phyloP scores from a whole-genome alignment of 1,140 invertebrate species.

The Heliconius melpomene region DNA sequence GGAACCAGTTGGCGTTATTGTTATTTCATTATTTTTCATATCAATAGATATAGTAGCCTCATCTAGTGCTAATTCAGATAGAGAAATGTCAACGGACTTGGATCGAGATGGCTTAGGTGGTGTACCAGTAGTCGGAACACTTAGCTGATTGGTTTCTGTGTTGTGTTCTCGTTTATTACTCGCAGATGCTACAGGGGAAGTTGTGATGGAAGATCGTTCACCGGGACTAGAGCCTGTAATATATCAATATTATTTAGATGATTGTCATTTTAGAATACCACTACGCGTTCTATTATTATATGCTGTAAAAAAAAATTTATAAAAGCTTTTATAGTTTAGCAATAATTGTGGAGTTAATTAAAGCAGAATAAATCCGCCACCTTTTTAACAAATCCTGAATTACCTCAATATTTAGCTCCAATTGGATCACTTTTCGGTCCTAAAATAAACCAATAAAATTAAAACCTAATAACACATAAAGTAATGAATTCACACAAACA shows the following conservation, averaged over 20 bases:
- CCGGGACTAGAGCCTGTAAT: conserved; percentile 75
- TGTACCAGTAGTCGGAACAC: conserved; percentile 52
- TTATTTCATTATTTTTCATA: conserved; percentile 69
- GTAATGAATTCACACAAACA: neutral
- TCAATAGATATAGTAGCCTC: conserved; percentile 72
- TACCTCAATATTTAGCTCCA: conserved; percentile 62
- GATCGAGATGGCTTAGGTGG: conserved; percentile 71
- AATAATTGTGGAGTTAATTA: too few relatives aligned
- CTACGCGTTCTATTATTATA: too few relatives aligned
- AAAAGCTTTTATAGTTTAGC: conserved; percentile 3
- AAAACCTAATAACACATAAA: conserved; percentile 17
- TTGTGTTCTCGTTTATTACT: conserved; percentile 56
- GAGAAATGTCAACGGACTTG: conserved; percentile 71
- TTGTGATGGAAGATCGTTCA: conserved; percentile 68
- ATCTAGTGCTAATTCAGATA: conserved; percentile 64
- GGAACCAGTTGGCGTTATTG: conserved; percentile 66
- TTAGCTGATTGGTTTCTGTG: conserved; percentile 63
- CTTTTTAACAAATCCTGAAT: conserved; percentile 38
- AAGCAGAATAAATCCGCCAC: conserved; percentile 41
- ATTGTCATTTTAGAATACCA: too few relatives aligned
- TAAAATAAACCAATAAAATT: conserved; percentile 57
- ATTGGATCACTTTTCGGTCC: conserved; percentile 60
- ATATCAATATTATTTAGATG: neutral
- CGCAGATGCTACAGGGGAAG: conserved; percentile 70
- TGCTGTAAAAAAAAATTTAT: neutral